A percentile compares a stretch with the other conserved stretches of the same genome.
Evolutionary conservation across 2,113 vertebrate species (phyloP).

Genomic region (Dicaeum eximium): DNA sequence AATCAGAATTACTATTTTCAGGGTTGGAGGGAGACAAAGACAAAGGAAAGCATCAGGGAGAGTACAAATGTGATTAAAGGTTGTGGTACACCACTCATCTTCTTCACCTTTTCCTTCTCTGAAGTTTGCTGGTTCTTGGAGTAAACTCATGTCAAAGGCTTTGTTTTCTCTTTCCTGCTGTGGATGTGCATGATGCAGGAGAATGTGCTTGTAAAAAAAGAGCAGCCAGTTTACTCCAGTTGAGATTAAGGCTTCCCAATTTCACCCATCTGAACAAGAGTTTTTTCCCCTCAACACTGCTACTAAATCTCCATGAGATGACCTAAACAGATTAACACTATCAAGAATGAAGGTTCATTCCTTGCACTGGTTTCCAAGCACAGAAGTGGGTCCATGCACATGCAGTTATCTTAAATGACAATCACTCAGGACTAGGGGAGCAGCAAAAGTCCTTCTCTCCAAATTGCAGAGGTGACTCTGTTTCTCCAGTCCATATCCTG

Average conservation of each 20-base stretch:
- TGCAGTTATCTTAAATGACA: not conserved
- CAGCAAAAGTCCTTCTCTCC: not conserved
- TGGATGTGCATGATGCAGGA: not conserved
- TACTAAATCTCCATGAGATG: not conserved
- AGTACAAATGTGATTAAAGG: not conserved
- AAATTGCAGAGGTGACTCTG: not conserved
- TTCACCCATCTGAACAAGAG: not conserved
- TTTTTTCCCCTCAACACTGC: fast-evolving
- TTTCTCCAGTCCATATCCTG: not conserved
- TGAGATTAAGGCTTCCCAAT: not conserved
- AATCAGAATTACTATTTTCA: not conserved
- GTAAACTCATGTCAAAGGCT: not conserved
- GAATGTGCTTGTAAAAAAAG: not conserved
- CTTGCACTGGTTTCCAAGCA: not conserved
- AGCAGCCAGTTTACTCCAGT: not conserved
- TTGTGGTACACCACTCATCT: not conserved
- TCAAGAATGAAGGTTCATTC: not conserved
- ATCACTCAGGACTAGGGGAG: not conserved
- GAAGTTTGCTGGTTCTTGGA: not conserved
- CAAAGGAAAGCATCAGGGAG: not conserved
- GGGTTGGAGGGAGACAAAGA: not conserved
- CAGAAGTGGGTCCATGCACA: not conserved
- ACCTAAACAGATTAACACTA: not conserved
- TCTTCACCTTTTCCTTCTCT: not conserved
- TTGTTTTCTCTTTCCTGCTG: not conserved